Evolutionary conservation across 2,888 invertebrate species (phyloP).

Genomic region (Drosophila nigritarsus): DNA sequence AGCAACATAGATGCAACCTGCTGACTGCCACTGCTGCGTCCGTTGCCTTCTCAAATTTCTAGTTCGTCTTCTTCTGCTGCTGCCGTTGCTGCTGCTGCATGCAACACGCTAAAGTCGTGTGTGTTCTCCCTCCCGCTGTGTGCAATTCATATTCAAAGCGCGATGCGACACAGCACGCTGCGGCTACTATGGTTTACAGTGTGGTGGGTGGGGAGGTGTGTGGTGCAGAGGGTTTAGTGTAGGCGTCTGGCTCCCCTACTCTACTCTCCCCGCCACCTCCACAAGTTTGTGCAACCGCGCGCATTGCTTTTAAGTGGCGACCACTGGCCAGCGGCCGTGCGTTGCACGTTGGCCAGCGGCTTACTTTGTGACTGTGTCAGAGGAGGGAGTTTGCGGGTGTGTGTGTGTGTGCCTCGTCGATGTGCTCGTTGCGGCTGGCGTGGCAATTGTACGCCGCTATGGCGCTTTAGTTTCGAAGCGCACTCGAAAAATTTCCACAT

Average conservation of each 20-base stretch:
- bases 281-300: slow-evolving; percentile 31
- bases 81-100: slow-evolving; percentile 7
- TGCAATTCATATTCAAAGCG: slow-evolving; percentile 80
- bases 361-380: slow-evolving; percentile 20
- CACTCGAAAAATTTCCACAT: slow-evolving; percentile 21
- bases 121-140: slow-evolving; percentile 40
- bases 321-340: slow-evolving; percentile 53
- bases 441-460: slow-evolving; percentile 41
- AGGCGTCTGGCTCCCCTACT: slow-evolving; percentile 27
- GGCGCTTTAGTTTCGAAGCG: slow-evolving; percentile 36
- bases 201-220: neutral
- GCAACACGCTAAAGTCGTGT: slow-evolving; percentile 61
- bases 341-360: slow-evolving; percentile 37
- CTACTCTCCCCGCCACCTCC: neutral
- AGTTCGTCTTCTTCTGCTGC: neutral
- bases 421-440: slow-evolving; percentile 25
- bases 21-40: neutral
- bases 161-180: slow-evolving; percentile 50
- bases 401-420: slow-evolving; percentile 7
- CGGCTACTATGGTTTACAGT: slow-evolving; percentile 22
- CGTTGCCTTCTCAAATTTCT: slow-evolving; percentile 1
- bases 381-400: neutral
- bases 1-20: slow-evolving; percentile 1
- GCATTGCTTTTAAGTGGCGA: slow-evolving; percentile 70
- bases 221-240: slow-evolving; percentile 15